Percentiles rank a stretch among this genome's conserved stretches.
Conservation (phyloP, 1,140 invertebrate species). For the Drosophila burlai region DNA sequence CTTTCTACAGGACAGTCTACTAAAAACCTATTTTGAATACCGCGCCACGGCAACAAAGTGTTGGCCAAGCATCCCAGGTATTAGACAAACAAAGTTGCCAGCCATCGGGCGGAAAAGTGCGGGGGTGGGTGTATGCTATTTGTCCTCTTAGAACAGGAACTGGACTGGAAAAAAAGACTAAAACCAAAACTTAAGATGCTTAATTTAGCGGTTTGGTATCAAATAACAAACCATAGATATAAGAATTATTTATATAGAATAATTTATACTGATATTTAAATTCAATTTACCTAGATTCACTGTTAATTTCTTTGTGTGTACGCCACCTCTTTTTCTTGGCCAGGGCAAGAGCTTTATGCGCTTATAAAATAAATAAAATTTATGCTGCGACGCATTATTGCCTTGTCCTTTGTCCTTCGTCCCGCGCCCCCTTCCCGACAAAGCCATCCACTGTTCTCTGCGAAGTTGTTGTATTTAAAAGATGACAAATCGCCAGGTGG, state of each 20-base stretch:
- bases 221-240: neutral
- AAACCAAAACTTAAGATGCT: neutral
- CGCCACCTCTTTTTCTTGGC: constrained; percentile 61
- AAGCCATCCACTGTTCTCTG: constrained; percentile 31
- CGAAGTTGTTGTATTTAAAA: constrained; percentile 73
- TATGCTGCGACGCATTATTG: constrained; percentile 83
- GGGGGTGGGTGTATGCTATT: constrained; percentile 20
- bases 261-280: neutral
- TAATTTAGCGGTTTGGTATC: no score
- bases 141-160: constrained; percentile 10
- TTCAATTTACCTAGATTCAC: neutral
- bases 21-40: constrained; percentile 77
- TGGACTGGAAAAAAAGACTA: neutral
- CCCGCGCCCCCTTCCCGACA: neutral
- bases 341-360: constrained; percentile 66
- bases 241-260: no score
- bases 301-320: constrained; percentile 1
- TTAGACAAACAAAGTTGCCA: constrained; percentile 75
- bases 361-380: constrained; percentile 84
- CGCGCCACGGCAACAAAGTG: constrained; percentile 50
- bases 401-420: constrained; percentile 69
- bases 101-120: constrained; percentile 26
- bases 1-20: constrained; percentile 55
- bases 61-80: constrained; percentile 54
- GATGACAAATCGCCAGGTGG: constrained; percentile 82